Evolutionary conservation across 2,888 invertebrate genomes (phyloP).

Genomic region (Mayetiola destructor): DNA sequence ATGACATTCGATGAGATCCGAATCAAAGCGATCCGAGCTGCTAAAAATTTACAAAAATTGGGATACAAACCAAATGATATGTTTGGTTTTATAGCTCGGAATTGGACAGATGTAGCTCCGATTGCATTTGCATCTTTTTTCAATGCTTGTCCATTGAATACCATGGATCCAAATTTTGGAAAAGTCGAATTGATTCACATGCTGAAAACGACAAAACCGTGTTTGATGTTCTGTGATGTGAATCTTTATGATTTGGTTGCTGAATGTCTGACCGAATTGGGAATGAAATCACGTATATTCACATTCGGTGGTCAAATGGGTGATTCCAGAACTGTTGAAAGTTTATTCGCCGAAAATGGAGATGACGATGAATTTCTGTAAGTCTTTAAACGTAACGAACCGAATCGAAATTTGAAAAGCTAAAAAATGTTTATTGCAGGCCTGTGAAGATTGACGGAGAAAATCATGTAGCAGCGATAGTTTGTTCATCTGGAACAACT

Average conservation of each 20-base stretch:
- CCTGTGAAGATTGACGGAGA: background rate
- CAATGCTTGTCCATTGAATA: slow-evolving; percentile 30
- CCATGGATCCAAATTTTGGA: slow-evolving; percentile 27
- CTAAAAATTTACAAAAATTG: slow-evolving; percentile 18
- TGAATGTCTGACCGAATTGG: slow-evolving; percentile 22
- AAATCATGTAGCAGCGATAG: background rate
- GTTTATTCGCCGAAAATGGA: slow-evolving; percentile 21
- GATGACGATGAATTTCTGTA: slow-evolving; percentile 19
- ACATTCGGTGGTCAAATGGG: slow-evolving; percentile 24
- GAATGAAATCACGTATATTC: slow-evolving; percentile 22
- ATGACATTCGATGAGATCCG: slow-evolving; percentile 13
- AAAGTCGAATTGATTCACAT: slow-evolving; percentile 28
- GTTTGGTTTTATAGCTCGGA: slow-evolving; percentile 28
- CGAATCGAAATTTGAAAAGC: too few relatives aligned
- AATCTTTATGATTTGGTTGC: slow-evolving; percentile 23
- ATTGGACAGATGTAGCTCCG: slow-evolving; percentile 28
- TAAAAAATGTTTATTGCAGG: background rate
- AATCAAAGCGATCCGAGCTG: slow-evolving; percentile 14
- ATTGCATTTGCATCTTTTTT: slow-evolving; percentile 20
- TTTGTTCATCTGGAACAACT: slow-evolving; percentile 20
- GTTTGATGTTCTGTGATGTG: slow-evolving; percentile 31
- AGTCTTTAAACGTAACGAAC: too few relatives aligned
- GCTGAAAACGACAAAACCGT: slow-evolving; percentile 28
- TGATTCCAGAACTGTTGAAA: slow-evolving; percentile 22
- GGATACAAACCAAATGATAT: slow-evolving; percentile 11